These are phyloP conservation scores for Poliocrania exsul DNA, from an alignment of 2,797 vertebrate genomes.

Conservation along the genomic window DNA sequence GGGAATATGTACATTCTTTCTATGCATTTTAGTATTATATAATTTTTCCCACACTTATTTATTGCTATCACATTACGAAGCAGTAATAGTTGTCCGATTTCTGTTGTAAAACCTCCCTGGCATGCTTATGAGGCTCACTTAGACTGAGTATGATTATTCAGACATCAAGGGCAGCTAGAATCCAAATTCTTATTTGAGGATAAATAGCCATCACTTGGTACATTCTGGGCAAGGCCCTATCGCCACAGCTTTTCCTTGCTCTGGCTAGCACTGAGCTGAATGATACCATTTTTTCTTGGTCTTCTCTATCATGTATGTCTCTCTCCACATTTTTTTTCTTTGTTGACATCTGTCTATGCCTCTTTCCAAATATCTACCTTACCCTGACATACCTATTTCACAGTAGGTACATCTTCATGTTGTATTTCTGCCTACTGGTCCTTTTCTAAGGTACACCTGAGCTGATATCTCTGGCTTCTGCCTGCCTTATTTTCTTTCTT, in stretches of 20 bases:
- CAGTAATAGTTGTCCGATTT: background rate
- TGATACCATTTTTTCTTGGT: background rate
- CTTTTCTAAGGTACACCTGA: background rate
- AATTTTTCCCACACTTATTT: slow-evolving; percentile 22
- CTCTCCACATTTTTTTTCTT: background rate
- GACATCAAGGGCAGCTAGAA: background rate
- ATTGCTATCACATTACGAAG: background rate
- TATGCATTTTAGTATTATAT: slow-evolving; percentile 27
- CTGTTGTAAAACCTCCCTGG: background rate
- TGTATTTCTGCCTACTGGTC: background rate
- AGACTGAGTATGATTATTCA: background rate
- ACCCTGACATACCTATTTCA: background rate
- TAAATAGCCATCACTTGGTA: background rate
- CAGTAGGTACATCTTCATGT: background rate
- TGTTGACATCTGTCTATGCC: accelerated
- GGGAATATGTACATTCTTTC: background rate
- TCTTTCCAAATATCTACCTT: background rate
- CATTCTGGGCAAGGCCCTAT: background rate
- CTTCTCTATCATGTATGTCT: background rate
- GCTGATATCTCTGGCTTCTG: background rate
- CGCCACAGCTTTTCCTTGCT: background rate
- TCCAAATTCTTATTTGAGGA: background rate
- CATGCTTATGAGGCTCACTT: background rate
- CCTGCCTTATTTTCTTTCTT: background rate
- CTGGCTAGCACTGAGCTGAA: background rate